Percentiles rank a stretch among this genome's conserved stretches.
Evolutionary conservation across 2,797 vertebrate genomes (phyloP).

Genomic region (Gephyroberyx darwinii): DNA sequence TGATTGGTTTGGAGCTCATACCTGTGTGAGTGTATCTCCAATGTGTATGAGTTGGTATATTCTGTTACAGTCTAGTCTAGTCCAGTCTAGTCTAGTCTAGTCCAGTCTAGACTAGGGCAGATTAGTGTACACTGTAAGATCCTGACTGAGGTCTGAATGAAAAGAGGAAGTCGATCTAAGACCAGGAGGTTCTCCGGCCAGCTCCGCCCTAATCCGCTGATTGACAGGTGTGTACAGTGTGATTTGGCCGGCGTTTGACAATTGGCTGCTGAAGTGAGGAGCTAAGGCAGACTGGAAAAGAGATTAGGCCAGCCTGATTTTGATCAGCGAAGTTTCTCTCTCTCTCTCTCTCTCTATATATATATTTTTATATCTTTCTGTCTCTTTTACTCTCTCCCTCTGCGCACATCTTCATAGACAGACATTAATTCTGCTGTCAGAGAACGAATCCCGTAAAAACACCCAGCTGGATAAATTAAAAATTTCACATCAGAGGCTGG

Average conservation of each 20-base stretch:
- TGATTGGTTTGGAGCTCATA: constrained; percentile 21
- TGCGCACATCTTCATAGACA: background rate
- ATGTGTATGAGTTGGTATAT: background rate
- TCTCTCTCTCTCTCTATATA: background rate
- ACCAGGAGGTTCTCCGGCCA: too few relatives aligned
- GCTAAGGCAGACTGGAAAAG: background rate
- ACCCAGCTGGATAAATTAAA: constrained; percentile 2
- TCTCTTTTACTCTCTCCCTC: background rate
- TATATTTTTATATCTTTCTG: background rate
- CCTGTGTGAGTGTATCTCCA: background rate
- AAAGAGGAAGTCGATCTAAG: background rate
- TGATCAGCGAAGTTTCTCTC: background rate
- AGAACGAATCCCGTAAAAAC: constrained; percentile 17
- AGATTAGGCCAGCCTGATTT: background rate
- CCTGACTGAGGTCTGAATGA: background rate
- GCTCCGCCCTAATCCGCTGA: background rate
- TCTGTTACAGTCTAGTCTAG: background rate
- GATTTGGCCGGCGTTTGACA: background rate
- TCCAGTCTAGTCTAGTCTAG: background rate
- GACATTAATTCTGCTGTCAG: constrained; percentile 9
- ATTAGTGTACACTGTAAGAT: background rate
- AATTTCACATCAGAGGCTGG: background rate
- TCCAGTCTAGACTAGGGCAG: too few relatives aligned
- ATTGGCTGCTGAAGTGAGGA: background rate
- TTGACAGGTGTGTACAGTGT: background rate